Base-by-base conservation (phyloP, 2,888 invertebrate genomes). In the Carpatolechia fugitivella region DNA sequence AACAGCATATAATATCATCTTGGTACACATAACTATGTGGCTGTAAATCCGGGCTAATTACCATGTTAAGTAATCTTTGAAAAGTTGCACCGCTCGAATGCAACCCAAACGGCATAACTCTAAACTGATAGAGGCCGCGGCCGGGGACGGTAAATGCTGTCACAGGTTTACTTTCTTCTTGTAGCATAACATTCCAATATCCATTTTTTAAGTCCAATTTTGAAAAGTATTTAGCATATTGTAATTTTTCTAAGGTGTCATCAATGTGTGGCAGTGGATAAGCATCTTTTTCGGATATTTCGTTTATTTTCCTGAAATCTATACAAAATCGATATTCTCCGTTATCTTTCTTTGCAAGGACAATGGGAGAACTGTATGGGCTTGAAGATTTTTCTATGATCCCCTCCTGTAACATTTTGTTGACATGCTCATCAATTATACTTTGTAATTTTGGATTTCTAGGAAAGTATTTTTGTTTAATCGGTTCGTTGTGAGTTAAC, bases 241-340 rank as follows among this genome's bases (percentile, higher is more conserved):
- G 49, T 1, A 72, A 11, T 6, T 24, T 24, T 24, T 24, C 24
- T 6, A 24, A 24, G 24, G 24, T 24, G 24, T 24, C 24, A 24
- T 61, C 60, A 8, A 73, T 70, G 6, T 57, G 61, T 0, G 70
- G 70, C 14, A 74, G 33, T 3, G 66, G 68, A 46, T 69, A 66
- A 0, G 65, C 68, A 52, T 66, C 64, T 30, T 55, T 55, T 30
- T 56, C 48, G 11, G 60, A 55, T 3, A 62, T 60, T 0, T 54
- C 52, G 49, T 69, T 71, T 0, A 70, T 57, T 30, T 60, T 58
- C 6, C 67, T 40, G 36, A 65, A 70, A 40, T 70, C 68, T 3
- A 68, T 57, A 40, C 65, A 66, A 38, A 67, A 62, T 8, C 64
- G 41, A 8, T 57, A 54, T 10, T 55, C 50, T 0, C 7, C 57